Evolutionary conservation across 2,113 vertebrate species (phyloP).

Genomic region (Saimiri boliviensis): DNA sequence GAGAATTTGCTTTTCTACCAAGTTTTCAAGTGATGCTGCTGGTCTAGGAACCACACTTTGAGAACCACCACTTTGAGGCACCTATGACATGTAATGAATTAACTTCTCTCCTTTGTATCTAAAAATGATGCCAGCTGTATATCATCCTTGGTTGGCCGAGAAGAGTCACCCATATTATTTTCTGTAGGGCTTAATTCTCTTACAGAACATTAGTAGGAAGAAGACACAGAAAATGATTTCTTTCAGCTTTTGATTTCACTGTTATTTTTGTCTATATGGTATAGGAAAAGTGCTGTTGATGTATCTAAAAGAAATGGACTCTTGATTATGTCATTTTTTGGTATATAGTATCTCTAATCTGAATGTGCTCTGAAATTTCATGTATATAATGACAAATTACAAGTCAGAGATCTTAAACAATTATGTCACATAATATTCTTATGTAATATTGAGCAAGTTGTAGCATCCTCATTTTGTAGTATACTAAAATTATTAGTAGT

Average conservation of each 20-base stretch:
- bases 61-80: neutral
- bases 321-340: neutral
- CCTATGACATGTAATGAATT: neutral
- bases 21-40: neutral
- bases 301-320: neutral
- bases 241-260: conserved; percentile 10
- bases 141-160: neutral
- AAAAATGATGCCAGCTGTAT: neutral
- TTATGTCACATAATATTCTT: neutral
- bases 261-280: neutral
- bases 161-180: neutral
- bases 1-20: neutral
- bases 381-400: neutral
- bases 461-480: conserved; percentile 9
- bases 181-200: conserved; percentile 22
- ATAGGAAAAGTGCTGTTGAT: neutral
- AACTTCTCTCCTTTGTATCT: neutral
- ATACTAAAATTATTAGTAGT: neutral
- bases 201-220: neutral
- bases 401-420: conserved; percentile 15
- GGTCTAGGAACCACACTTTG: neutral
- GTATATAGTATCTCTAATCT: neutral
- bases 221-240: neutral
- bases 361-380: conserved; percentile 1
- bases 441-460: neutral